Evolutionary conservation across 2,888 invertebrate species (phyloP), one percentile per base, ranked within the genome.

Genomic region (Cephus spinipes): DNA sequence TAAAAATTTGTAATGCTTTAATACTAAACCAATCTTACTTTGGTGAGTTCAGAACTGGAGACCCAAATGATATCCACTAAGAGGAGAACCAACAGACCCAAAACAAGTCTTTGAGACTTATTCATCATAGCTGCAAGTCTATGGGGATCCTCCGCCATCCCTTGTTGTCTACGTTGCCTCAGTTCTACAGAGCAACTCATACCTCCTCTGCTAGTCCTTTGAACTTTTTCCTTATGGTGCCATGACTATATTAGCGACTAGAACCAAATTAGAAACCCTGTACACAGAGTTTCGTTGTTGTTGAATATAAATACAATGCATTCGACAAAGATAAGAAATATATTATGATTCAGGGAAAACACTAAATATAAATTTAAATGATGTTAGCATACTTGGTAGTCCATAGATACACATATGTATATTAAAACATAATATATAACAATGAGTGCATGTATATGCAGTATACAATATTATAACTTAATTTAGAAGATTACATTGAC

Each of bases 51-150:
- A 69, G 98, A 97, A 75, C 98, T 98, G 77, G 97, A 95, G 77
- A 99, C 98, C 98, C 99, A 99, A 88, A 99, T 95, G 79, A 98
- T 93, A 92, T 98, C 98, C 84, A 99, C 98, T 87, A 98, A 92
- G 84, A 99, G 92, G 82, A 99, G 93, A 86, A 99, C 94, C 87
- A 97, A 94, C 84, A 98, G 93, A 87, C 99, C 99, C 87, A 98
- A 93, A 81, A 96, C 93, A 86, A 98, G 94, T 89, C 95, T 94
- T 92, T 95, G 95, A 78, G 94, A 94, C 92, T 94, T 94, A 86
- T 94, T 94, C 90, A 94, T 92, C 92, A 94, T 93, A 79, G 88
- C 90, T 68, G 89, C 88, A 30, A 91, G 85, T 85, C 88, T 90
- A 80, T 90, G 91, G 86, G 91, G 91, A 90, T 91, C 91, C 87